Conservation (phyloP, 2,797 vertebrate species). For the Sebastes oblongus region DNA sequence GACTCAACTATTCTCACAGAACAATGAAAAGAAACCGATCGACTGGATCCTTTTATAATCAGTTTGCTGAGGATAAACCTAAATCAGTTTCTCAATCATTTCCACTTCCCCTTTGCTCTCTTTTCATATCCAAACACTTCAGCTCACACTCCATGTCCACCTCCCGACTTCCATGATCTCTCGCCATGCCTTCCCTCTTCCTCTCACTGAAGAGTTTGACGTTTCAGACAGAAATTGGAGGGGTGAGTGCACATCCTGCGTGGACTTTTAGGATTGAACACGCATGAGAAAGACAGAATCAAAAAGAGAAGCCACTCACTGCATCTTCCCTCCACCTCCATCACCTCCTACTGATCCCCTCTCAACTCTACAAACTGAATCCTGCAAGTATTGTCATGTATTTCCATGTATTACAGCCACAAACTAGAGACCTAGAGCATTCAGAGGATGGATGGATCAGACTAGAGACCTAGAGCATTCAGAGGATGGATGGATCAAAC, state of each 20-base stretch:
- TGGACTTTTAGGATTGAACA: slow-evolving; percentile 1
- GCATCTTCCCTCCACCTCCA: slow-evolving; percentile 1
- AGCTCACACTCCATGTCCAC: not conserved
- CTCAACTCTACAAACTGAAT: not conserved
- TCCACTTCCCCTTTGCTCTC: not conserved
- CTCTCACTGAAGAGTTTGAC: not conserved
- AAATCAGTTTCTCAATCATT: not conserved
- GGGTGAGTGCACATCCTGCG: not conserved
- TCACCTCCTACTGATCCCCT: not conserved
- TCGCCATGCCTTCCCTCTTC: not conserved
- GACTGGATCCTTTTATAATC: not conserved
- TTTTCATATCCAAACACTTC: not conserved
- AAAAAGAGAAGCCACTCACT: not conserved
- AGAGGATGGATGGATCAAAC: no score
- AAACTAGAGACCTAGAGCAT: no score
- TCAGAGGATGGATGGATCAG: no score
- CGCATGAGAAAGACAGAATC: not conserved
- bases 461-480: no score
- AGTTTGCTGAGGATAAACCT: not conserved
- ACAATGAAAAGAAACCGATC: not conserved
- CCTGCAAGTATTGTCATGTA: not conserved
- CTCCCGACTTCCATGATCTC: not conserved
- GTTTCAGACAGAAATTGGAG: not conserved
- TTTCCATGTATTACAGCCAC: no score
- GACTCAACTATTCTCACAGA: not conserved